Conservation (phyloP, 2,888 invertebrate species). For the Sussaba pulchella region DNA sequence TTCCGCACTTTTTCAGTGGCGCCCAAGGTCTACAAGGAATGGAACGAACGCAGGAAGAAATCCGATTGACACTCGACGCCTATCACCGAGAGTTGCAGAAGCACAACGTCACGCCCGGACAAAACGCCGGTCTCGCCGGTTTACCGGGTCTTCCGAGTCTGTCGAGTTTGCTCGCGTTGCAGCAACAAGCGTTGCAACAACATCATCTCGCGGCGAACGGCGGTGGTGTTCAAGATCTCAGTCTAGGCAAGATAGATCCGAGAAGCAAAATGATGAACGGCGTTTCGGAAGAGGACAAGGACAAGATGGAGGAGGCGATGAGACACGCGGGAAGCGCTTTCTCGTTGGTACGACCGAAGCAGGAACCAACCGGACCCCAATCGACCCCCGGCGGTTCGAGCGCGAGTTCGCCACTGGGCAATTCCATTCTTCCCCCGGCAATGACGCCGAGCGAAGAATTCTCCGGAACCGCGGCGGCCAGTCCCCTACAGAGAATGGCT, state of each 20-base stretch:
- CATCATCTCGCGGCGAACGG: constrained; percentile 83
- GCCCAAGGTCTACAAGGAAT: constrained; percentile 84
- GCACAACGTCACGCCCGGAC: constrained; percentile 88
- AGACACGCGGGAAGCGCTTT: constrained; percentile 94
- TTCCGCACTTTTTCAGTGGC: constrained; percentile 94
- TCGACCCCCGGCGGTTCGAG: constrained; percentile 90
- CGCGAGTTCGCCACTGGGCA: constrained; percentile 93
- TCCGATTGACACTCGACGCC: constrained; percentile 94
- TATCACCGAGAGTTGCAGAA: constrained; percentile 97
- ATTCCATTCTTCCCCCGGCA: constrained; percentile 94
- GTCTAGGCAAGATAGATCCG: constrained; percentile 89
- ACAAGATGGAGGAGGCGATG: constrained; percentile 89
- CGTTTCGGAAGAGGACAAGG: constrained; percentile 89
- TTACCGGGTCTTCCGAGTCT: constrained; percentile 87
- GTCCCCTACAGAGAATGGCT: constrained; percentile 98
- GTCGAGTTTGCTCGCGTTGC: constrained; percentile 90
- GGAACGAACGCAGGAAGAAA: constrained; percentile 91
- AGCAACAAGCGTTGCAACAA: constrained; percentile 88
- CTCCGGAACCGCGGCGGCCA: constrained; percentile 92
- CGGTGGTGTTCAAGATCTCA: constrained; percentile 91
- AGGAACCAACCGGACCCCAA: constrained; percentile 89
- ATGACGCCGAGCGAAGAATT: constrained; percentile 93
- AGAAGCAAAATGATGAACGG: constrained; percentile 87
- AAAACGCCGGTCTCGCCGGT: constrained; percentile 85
- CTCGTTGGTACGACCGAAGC: constrained; percentile 94